These are phyloP conservation scores for Salminus brasiliensis DNA, from an alignment of 2,113 vertebrate genomes.

Conservation along the genomic window DNA sequence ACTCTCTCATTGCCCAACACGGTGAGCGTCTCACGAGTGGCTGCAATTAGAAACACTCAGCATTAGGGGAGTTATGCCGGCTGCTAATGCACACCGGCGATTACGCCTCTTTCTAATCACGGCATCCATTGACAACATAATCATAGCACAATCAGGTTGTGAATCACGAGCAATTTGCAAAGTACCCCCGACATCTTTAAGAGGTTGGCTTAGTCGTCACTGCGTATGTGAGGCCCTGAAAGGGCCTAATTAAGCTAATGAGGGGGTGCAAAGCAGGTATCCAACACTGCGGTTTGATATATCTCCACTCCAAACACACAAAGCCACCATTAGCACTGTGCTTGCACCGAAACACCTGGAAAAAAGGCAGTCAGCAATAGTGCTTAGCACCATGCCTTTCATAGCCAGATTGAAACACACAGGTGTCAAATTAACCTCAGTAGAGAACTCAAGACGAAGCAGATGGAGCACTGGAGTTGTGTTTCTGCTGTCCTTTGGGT, in stretches of 20 bases:
- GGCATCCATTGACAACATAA: constrained; percentile 78
- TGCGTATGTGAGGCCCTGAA: constrained; percentile 68
- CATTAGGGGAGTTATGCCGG: constrained; percentile 53
- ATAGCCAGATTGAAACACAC: constrained; percentile 45
- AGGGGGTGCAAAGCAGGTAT: constrained; percentile 57
- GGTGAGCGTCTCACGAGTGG: background rate
- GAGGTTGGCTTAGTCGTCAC: constrained; percentile 61
- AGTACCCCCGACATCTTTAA: constrained; percentile 67
- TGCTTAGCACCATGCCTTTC: constrained; percentile 13
- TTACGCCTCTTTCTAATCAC: constrained; percentile 74
- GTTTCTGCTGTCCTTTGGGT: constrained; percentile 27
- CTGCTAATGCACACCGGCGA: constrained; percentile 73
- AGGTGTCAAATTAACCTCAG: constrained; percentile 67
- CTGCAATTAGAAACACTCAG: constrained; percentile 39
- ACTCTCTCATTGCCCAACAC: background rate
- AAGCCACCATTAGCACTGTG: constrained; percentile 39
- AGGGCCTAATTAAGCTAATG: constrained; percentile 75
- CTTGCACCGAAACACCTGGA: constrained; percentile 53
- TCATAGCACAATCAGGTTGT: constrained; percentile 76
- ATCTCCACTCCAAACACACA: constrained; percentile 45
- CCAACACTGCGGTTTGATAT: constrained; percentile 52
- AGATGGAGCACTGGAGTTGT: constrained; percentile 54
- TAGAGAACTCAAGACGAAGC: constrained; percentile 58
- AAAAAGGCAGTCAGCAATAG: constrained; percentile 27
- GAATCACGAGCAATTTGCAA: constrained; percentile 75